Evolutionary conservation across 1,140 invertebrate genomes (phyloP).

Genomic region (Megalopta genalis): DNA sequence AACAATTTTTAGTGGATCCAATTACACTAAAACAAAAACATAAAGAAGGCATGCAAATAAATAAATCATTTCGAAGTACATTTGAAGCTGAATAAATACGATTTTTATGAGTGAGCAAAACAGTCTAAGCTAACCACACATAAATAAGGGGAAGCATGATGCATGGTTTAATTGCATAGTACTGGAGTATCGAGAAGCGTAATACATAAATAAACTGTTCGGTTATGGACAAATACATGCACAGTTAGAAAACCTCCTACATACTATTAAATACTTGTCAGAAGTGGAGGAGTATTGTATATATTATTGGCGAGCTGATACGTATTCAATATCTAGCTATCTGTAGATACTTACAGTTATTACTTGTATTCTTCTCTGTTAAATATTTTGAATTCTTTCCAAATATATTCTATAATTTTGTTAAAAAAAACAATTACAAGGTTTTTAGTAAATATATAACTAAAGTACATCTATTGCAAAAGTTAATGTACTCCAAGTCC

Average conservation of each 20-base stretch:
- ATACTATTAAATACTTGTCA: too few species aligned
- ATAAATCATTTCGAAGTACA: slow-evolving; percentile 22
- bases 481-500: neutral
- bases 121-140: too few species aligned
- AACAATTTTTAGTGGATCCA: slow-evolving; percentile 69
- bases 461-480: slow-evolving; percentile 28
- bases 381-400: slow-evolving; percentile 3
- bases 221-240: too few species aligned
- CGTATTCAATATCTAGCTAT: slow-evolving; percentile 9
- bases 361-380: slow-evolving; percentile 23
- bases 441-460: slow-evolving; percentile 20
- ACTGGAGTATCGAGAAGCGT: too few species aligned
- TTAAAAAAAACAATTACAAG: neutral
- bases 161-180: too few species aligned
- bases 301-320: too few species aligned
- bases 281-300: too few species aligned
- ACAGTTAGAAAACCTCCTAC: too few species aligned
- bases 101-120: neutral
- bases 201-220: too few species aligned
- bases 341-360: slow-evolving; percentile 43
- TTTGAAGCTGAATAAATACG: neutral
- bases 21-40: slow-evolving; percentile 66
- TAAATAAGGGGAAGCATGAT: too few species aligned
- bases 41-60: slow-evolving; percentile 26
- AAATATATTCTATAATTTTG: neutral